A percentile compares a stretch with the other conserved stretches of the same genome.
phyloP scores from a whole-genome alignment of 2,113 vertebrate genomes.

The Myotis brandtii region DNA sequence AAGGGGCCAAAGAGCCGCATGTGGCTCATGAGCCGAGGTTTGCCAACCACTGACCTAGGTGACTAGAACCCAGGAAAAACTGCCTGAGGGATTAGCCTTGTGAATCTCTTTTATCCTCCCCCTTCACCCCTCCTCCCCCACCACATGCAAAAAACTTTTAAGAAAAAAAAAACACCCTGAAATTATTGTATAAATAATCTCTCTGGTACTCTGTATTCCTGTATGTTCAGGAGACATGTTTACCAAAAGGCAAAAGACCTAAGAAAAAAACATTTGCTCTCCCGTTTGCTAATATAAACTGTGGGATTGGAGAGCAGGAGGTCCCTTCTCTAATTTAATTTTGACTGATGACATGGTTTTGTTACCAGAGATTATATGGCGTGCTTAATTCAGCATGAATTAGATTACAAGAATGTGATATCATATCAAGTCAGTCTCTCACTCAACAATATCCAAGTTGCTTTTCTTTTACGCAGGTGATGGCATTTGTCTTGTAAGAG shows the following conservation, averaged over 20 bases:
- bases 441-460: not conserved
- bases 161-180: not conserved
- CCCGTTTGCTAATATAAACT: not conserved
- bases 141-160: not conserved
- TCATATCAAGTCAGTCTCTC: not conserved
- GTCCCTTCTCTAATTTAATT: not conserved
- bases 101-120: not conserved
- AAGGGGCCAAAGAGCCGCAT: too few relatives aligned
- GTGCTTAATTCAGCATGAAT: not conserved
- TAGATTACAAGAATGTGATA: not conserved
- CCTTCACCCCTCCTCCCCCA: too few relatives aligned
- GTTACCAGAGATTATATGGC: not conserved
- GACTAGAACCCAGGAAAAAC: conserved; percentile 43
- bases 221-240: not conserved
- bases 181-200: conserved; percentile 16
- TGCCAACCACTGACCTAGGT: not conserved
- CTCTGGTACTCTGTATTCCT: not conserved
- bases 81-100: not conserved
- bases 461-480: not conserved
- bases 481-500: not conserved
- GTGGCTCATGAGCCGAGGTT: too few relatives aligned
- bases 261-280: not conserved
- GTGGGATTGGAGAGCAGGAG: not conserved
- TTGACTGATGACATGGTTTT: not conserved
- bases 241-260: not conserved